A percentile compares a stretch with the other conserved stretches of the same genome.
These are phyloP conservation scores for Drosophila cognata DNA, from an alignment of 2,888 invertebrate species.

Conservation along the genomic window DNA sequence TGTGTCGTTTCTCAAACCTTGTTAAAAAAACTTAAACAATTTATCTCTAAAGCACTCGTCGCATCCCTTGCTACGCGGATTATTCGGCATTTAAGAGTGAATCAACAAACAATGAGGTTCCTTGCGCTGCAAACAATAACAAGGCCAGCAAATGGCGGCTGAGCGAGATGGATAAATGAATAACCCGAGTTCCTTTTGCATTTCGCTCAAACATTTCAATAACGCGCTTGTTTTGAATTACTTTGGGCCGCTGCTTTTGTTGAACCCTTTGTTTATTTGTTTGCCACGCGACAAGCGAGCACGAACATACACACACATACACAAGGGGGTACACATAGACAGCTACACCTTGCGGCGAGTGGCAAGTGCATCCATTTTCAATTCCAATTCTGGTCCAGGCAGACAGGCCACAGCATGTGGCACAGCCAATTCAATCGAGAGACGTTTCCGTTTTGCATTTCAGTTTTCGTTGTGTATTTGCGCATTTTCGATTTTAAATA, in stretches of 20 bases:
- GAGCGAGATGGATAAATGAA: conserved; percentile 14
- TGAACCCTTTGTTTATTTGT: conserved; percentile 76
- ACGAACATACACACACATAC: conserved; percentile 16
- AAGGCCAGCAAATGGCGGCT: conserved; percentile 25
- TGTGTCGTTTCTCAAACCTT: background rate
- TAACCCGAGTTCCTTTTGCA: conserved; percentile 44
- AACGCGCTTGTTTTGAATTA: conserved; percentile 74
- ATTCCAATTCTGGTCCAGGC: conserved; percentile 7
- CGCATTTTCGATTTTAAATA: conserved; percentile 82
- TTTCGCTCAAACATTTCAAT: conserved; percentile 57
- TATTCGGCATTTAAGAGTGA: conserved; percentile 54
- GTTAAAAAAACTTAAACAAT: background rate
- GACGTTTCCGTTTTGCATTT: conserved; percentile 55
- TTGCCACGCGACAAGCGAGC: conserved; percentile 49
- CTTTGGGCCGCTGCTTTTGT: conserved; percentile 77
- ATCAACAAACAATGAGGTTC: conserved; percentile 54
- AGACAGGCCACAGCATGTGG: conserved; percentile 33
- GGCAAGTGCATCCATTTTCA: conserved; percentile 67
- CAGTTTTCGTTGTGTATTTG: conserved; percentile 57
- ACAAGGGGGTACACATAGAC: conserved; percentile 17
- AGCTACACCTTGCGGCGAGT: conserved; percentile 72
- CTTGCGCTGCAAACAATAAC: conserved; percentile 41
- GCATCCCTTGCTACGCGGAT: conserved; percentile 29
- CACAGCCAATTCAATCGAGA: conserved; percentile 57
- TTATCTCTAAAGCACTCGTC: conserved; percentile 8